Base-by-base conservation (phyloP, 2,888 invertebrate species). In the Eupithecia exiguata region DNA sequence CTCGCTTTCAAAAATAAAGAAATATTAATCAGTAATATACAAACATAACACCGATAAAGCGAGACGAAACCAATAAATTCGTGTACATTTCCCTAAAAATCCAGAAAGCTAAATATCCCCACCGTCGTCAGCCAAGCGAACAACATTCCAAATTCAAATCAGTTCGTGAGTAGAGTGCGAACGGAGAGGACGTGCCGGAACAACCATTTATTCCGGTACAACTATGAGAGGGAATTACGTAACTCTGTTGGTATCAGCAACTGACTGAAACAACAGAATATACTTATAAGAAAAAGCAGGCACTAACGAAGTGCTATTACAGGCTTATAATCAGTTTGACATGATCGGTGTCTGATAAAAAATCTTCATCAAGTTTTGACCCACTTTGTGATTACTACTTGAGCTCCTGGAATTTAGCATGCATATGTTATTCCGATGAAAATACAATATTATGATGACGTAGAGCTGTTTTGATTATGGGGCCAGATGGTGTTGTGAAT, bases 141-240 rank as follows among this genome's bases (percentile, higher is more conserved):
- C 80, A 86, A 87, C 91, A 92, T 92, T 92, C 91, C 84, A 90
- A 91, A 93, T 93, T 92, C 91, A 93, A 93, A 93, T 92, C 92
- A 93, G 91, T 92, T 91, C 92, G 92, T 92, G 92, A 92, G 91
- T 85, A 70, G 92, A 87, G 90, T 92, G 89, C 88, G 87, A 88
- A 92, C 88, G 82, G 86, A 77, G 86, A 86, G 88, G 91, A 93
- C 92, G 92, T 92, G 92, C 88, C 84, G 83, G 82, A 84, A 85
- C 86, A 87, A 86, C 87, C 88, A 88, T 90, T 92, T 90, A 90
- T 91, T 91, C 90, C 89, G 90, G 90, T 90, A 91, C 91, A 88
- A 89, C 88, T 90, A 21, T 21, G 66, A n/a, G n/a, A 1, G 5
- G 2, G 14, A 7, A 66, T 66, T 66, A 66, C 66, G 66, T 66